phyloP scores from a whole-genome alignment of 2,113 vertebrate species.

The human (Homo sapiens) region GRCh38 chr19:52072001-52072500 shows the following conservation, averaged over 20 bases:
- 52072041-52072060: not conserved
- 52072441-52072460: not conserved
- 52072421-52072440: not conserved
- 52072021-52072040: not conserved
- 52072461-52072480: not conserved
- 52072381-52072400: not conserved
- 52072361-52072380: not conserved
- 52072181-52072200: not conserved
- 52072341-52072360: not conserved
- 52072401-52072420: not conserved
- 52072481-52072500: not conserved
- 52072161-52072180: not conserved
- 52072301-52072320: not conserved
- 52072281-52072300: not conserved
- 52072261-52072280: not conserved
- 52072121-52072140: not conserved
- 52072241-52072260: not conserved
- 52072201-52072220: not conserved
- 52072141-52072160: not conserved
- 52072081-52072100: not conserved
- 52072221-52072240: not conserved
- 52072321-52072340: not conserved
- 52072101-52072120: not conserved
- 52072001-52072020: not conserved
- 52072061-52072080: not conserved